Evolutionary conservation across 2,113 vertebrate genomes (phyloP).

Genomic region (Sclerurus mexicanus): DNA sequence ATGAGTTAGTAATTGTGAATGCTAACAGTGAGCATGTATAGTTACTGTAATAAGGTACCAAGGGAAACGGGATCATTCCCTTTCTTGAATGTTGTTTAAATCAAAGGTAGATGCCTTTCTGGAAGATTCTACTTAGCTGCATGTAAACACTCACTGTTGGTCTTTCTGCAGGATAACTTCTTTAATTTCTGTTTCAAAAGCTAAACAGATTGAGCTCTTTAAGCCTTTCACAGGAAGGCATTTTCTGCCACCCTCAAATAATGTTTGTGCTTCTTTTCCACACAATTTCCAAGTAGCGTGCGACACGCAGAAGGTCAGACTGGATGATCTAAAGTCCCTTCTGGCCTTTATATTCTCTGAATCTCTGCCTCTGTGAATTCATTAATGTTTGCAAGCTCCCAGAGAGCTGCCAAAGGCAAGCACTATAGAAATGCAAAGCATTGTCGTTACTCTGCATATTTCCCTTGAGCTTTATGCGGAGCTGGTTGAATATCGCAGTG

Average conservation of each 20-base stretch:
- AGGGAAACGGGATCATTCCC: not conserved
- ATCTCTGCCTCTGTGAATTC: constrained; percentile 60
- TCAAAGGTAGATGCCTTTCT: not conserved
- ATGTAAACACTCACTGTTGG: not conserved
- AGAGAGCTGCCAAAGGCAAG: constrained; percentile 57
- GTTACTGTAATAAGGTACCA: not conserved
- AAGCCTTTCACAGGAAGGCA: constrained; percentile 9
- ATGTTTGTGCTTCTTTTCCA: constrained; percentile 35
- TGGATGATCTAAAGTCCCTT: constrained; percentile 64
- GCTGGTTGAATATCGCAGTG: not conserved
- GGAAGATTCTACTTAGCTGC: not conserved
- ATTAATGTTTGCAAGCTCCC: constrained; percentile 58
- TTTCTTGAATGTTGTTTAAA: not conserved
- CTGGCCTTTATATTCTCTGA: constrained; percentile 59
- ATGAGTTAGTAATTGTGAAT: not conserved
- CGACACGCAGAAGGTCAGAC: constrained; percentile 24
- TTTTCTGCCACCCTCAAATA: constrained; percentile 53
- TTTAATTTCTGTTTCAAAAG: constrained; percentile 5
- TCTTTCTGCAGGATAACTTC: not conserved
- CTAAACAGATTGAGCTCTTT: constrained; percentile 29
- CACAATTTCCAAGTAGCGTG: constrained; percentile 29
- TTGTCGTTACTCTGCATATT: constrained; percentile 33
- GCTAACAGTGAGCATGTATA: not conserved
- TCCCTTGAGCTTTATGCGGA: constrained; percentile 39
- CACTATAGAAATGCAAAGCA: constrained; percentile 55